Evolutionary conservation across 2,797 vertebrate species (phyloP).

Genomic region (Sphenodon punctatus): DNA sequence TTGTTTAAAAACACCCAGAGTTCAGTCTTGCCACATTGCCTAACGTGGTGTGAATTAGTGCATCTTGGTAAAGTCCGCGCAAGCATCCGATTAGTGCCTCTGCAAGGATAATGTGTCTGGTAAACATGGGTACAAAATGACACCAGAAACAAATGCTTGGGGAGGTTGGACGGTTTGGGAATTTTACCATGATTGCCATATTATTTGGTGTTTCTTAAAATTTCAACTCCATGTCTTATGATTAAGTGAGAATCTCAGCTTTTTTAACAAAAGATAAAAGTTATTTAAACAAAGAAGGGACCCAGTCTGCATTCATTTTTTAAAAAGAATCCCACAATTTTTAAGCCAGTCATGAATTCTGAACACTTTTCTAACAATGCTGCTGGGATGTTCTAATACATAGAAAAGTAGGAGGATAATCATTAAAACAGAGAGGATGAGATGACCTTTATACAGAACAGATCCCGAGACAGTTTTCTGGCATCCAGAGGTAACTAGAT

Average conservation of each 20-base stretch:
- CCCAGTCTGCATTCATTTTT: too few species aligned
- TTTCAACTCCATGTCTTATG: too few species aligned
- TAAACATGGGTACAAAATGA: not conserved
- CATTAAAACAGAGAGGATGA: not conserved
- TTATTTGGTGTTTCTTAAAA: too few species aligned
- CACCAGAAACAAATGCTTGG: not conserved
- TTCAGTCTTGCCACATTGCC: not conserved
- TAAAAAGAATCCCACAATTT: too few species aligned
- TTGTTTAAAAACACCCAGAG: too few species aligned
- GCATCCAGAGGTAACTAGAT: slow-evolving; percentile 45
- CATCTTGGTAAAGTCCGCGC: too few species aligned
- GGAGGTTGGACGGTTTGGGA: too few species aligned
- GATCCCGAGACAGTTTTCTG: slow-evolving; percentile 22
- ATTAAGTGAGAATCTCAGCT: not conserved
- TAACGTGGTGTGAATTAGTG: too few species aligned
- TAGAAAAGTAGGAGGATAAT: too few species aligned
- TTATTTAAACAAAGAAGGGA: not conserved
- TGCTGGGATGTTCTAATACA: not conserved
- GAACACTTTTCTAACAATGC: not conserved
- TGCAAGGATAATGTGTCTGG: not conserved
- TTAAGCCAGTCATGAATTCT: not conserved
- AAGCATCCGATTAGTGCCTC: not conserved
- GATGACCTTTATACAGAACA: slow-evolving; percentile 39
- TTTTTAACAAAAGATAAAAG: not conserved
- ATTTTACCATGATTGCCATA: too few species aligned